A percentile compares a stretch with the other conserved stretches of the same genome.
phyloP scores from a whole-genome alignment of 2,797 vertebrate genomes.

The Apogon hyalosoma region DNA sequence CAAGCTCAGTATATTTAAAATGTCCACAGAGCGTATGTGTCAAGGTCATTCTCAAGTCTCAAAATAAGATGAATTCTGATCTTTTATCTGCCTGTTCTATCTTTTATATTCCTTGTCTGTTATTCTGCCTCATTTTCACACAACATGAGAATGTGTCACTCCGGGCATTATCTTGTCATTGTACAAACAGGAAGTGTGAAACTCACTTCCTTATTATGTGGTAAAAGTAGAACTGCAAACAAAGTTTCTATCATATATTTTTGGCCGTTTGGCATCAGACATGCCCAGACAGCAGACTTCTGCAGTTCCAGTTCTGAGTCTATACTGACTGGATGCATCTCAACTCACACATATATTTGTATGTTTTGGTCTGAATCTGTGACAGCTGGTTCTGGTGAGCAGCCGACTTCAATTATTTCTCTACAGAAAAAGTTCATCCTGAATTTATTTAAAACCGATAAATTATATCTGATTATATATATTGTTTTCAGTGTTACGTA shows the following conservation, averaged over 20 bases:
- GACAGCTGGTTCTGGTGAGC: slow-evolving; percentile 17
- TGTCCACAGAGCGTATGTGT: neutral
- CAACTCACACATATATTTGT: slow-evolving; percentile 16
- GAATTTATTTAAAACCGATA: slow-evolving; percentile 4
- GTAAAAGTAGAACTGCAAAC: slow-evolving; percentile 32
- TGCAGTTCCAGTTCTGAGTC: slow-evolving; percentile 28
- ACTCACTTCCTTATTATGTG: slow-evolving; percentile 48
- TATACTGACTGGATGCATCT: slow-evolving; percentile 32
- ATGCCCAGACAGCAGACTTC: neutral
- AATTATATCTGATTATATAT: neutral
- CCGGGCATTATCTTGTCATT: neutral
- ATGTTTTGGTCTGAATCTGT: slow-evolving; percentile 27
- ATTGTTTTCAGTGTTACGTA: neutral
- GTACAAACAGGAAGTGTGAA: slow-evolving; percentile 10
- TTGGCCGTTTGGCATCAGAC: slow-evolving; percentile 9
- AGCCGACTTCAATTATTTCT: slow-evolving; percentile 6
- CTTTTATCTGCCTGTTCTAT: neutral
- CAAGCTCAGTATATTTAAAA: slow-evolving; percentile 28
- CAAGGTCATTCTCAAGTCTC: slow-evolving; percentile 2
- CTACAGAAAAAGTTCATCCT: slow-evolving; percentile 18
- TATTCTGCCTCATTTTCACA: neutral
- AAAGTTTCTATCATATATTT: slow-evolving; percentile 16
- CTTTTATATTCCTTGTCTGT: neutral
- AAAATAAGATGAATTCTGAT: neutral
- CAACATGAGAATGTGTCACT: neutral